These are phyloP conservation scores for Acanthococcus lagerstroemiae DNA, from an alignment of 2,888 invertebrate genomes.

Conservation along the genomic window DNA sequence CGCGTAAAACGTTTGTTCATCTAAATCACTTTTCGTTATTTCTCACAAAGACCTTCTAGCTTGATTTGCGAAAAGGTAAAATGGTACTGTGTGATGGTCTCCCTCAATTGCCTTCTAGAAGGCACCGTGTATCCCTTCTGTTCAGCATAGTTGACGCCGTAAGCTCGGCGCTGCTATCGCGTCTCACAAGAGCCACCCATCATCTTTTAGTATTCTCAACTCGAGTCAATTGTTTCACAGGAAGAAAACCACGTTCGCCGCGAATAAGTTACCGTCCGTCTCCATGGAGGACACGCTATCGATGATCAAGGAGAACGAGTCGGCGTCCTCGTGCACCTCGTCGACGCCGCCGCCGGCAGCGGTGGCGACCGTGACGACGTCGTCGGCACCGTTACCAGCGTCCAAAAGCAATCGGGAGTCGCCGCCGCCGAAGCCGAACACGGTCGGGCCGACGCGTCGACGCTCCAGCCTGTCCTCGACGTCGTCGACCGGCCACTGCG, in stretches of 20 bases:
- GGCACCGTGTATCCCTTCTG: no score
- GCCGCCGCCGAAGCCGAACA: constrained; percentile 32
- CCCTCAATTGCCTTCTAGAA: no score
- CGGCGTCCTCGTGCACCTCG: not conserved
- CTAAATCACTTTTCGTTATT: no score
- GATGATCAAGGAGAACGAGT: constrained; percentile 1
- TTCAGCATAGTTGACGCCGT: no score
- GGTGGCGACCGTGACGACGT: not conserved
- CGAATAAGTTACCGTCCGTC: constrained; percentile 13
- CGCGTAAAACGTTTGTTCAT: no score
- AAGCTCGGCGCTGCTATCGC: no score
- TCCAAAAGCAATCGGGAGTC: not conserved
- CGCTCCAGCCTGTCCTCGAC: not conserved
- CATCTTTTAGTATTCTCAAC: not conserved
- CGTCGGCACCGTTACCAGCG: constrained; percentile 3
- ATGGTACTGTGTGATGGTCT: no score
- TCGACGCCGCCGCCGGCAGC: not conserved
- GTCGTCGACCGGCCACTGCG: not conserved
- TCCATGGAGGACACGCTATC: not conserved
- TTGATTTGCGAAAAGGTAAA: no score
- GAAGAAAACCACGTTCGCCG: constrained; percentile 18
- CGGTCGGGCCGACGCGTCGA: constrained; percentile 29
- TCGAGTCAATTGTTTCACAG: not conserved
- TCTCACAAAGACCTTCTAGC: no score
- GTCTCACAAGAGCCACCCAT: no score